Conservation (phyloP, 2,888 invertebrate genomes). For the Nomada goodeniana region DNA sequence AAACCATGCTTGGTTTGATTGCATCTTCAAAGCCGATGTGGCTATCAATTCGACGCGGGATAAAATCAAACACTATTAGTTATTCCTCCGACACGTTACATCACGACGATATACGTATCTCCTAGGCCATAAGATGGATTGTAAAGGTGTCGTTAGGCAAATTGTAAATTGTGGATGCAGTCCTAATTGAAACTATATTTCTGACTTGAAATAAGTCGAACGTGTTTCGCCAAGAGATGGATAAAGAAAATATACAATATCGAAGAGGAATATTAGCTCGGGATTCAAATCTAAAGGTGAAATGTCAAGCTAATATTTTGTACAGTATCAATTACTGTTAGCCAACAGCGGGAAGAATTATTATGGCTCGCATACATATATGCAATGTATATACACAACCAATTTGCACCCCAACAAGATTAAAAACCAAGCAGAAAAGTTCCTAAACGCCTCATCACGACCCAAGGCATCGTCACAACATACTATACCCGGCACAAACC, state of each 20-base stretch:
- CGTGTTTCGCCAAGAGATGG: not conserved
- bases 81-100: constrained; percentile 31
- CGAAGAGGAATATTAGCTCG: not conserved
- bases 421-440: too few relatives aligned
- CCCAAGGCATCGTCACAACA: not conserved
- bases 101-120: not conserved
- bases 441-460: too few relatives aligned
- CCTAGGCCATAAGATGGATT: not conserved
- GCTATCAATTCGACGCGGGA: constrained; percentile 43
- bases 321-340: too few relatives aligned
- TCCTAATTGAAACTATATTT: constrained; percentile 35
- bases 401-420: too few relatives aligned
- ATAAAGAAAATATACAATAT: not conserved
- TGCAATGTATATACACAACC: too few relatives aligned
- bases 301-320: too few relatives aligned
- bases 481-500: not conserved
- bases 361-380: too few relatives aligned
- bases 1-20: constrained; percentile 48
- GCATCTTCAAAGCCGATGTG: constrained; percentile 43
- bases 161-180: constrained; percentile 18
- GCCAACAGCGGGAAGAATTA: too few relatives aligned
- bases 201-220: constrained; percentile 23
- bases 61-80: constrained; percentile 8
- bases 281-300: too few relatives aligned
- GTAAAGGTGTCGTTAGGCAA: constrained; percentile 23